These are phyloP conservation scores for Tipula vernalis DNA, from an alignment of 2,888 invertebrate genomes.

Conservation along the genomic window DNA sequence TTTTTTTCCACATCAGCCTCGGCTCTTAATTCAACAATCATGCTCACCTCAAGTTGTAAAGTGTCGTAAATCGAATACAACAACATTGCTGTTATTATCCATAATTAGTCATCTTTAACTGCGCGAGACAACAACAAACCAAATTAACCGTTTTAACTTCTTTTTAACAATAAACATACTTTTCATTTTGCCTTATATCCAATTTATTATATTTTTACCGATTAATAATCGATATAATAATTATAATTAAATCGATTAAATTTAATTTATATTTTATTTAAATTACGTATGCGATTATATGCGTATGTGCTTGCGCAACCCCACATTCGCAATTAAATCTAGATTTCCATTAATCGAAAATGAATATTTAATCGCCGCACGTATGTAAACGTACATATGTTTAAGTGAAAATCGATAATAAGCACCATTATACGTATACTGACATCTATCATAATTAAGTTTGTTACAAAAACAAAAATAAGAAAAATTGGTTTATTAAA, in stretches of 20 bases:
- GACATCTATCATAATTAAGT: background rate
- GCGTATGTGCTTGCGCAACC: background rate
- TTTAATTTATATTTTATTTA: background rate
- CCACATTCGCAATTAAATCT: background rate
- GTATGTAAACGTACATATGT: background rate
- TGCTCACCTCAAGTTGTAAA: background rate
- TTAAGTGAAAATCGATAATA: background rate
- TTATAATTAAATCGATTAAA: slow-evolving; percentile 4
- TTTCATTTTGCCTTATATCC: background rate
- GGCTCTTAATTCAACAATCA: background rate
- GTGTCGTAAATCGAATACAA: background rate
- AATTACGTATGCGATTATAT: background rate
- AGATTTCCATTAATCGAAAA: background rate
- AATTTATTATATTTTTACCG: background rate
- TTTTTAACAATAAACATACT: background rate
- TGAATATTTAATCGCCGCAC: background rate
- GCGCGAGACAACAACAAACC: background rate
- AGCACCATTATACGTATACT: background rate
- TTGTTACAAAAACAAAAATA: background rate
- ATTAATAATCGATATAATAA: background rate
- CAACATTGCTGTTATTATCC: background rate
- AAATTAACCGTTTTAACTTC: background rate
- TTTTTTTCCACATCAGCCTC: background rate
- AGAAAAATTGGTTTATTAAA: background rate
- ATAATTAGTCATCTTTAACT: background rate